A percentile compares a stretch with the other conserved stretches of the same genome.
Conservation (phyloP, 2,797 vertebrate genomes). For the Eremophila alpestris region DNA sequence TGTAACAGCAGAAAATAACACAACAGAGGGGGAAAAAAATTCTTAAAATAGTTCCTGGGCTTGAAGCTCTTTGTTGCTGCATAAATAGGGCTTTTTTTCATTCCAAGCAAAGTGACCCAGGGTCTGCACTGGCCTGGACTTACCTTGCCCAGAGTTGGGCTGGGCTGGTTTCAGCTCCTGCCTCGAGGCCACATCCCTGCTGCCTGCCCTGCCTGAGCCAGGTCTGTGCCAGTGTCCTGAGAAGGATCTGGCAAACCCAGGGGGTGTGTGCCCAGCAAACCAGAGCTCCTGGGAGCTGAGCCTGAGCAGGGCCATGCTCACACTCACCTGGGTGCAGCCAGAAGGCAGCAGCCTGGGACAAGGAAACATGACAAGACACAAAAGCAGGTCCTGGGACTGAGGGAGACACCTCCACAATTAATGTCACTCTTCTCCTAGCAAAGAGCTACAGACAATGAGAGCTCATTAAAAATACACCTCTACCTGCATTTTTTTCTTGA, state of each 20-base stretch:
- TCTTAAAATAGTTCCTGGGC: neutral
- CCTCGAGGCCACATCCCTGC: rapidly evolving
- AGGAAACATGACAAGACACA: neutral
- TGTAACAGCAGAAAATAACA: neutral
- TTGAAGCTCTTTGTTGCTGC: neutral
- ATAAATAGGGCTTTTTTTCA: neutral
- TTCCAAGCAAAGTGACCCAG: neutral
- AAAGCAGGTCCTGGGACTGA: neutral
- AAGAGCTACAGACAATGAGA: neutral
- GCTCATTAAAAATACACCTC: neutral
- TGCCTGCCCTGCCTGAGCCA: neutral
- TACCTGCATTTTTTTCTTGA: neutral
- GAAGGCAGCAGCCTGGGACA: neutral
- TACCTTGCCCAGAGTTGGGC: neutral
- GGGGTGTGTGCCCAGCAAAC: neutral
- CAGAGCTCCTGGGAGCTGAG: neutral
- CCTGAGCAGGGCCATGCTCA: rapidly evolving
- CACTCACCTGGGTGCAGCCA: neutral
- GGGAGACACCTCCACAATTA: neutral
- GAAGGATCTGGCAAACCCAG: neutral
- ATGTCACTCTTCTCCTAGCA: neutral
- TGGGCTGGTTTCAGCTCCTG: neutral
- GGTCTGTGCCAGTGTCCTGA: neutral
- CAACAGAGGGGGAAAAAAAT: neutral
- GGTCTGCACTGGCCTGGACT: neutral